phyloP scores from a whole-genome alignment of 2,888 invertebrate species.

The Lithophane leautieri region DNA sequence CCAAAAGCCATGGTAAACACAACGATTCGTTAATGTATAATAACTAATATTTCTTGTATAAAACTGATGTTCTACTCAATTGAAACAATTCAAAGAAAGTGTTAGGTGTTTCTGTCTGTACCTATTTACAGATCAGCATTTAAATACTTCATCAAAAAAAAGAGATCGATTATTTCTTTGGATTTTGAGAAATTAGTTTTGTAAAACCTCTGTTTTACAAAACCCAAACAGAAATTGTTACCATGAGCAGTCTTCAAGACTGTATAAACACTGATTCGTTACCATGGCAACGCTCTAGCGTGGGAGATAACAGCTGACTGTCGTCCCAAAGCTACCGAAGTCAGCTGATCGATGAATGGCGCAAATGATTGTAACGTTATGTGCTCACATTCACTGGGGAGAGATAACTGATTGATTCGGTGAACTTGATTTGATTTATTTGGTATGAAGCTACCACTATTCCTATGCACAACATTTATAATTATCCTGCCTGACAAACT shows the following conservation, averaged over 20 bases:
- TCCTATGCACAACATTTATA: not conserved
- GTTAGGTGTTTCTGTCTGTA: not conserved
- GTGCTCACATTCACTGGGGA: not conserved
- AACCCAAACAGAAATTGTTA: not conserved
- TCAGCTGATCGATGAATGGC: slow-evolving; percentile 45
- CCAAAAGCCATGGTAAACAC: too few species aligned
- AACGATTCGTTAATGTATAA: too few species aligned
- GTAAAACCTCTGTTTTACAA: not conserved
- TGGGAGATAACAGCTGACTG: slow-evolving; percentile 45
- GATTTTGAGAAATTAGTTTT: too few species aligned
- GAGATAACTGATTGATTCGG: slow-evolving; percentile 18
- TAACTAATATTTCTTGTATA: not conserved
- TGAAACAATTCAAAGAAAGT: not conserved
- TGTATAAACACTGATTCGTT: slow-evolving; percentile 30
- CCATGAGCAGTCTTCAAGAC: not conserved
- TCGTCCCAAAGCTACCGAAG: slow-evolving; percentile 17
- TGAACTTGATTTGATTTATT: not conserved
- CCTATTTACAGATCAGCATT: not conserved
- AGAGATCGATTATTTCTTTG: too few species aligned
- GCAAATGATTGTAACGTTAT: slow-evolving; percentile 20
- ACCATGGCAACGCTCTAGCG: slow-evolving; percentile 45
- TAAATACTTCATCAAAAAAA: not conserved
- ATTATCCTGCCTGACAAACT: too few species aligned
- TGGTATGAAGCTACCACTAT: not conserved
- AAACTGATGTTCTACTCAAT: not conserved